Conservation (phyloP, 2,888 invertebrate species). For the Sphaeridia pumilis region DNA sequence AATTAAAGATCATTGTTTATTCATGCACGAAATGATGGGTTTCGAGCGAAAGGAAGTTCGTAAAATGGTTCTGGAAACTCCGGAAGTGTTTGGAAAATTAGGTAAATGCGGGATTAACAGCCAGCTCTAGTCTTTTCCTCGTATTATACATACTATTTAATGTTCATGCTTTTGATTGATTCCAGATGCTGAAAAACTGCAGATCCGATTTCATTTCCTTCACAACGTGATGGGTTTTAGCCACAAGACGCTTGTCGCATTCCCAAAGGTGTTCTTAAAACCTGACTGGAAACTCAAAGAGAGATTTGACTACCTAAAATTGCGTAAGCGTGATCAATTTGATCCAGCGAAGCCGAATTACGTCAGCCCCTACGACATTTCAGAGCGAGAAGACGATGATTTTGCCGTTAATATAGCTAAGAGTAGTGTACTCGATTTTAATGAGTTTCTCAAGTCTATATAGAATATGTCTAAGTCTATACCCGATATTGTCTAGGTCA, state of each 20-base stretch:
- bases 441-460: slow-evolving; percentile 69
- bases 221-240: slow-evolving; percentile 68
- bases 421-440: slow-evolving; percentile 59
- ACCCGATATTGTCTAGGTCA: too few relatives aligned
- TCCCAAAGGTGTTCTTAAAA: slow-evolving; percentile 56
- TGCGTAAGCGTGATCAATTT: slow-evolving; percentile 66
- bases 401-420: slow-evolving; percentile 73
- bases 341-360: slow-evolving; percentile 67
- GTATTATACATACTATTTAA: too few relatives aligned
- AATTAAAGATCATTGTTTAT: slow-evolving; percentile 47
- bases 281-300: slow-evolving; percentile 55
- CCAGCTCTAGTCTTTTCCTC: too few relatives aligned
- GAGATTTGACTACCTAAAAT: slow-evolving; percentile 66
- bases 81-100: too few relatives aligned
- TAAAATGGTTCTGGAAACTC: slow-evolving; percentile 54
- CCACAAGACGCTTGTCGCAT: slow-evolving; percentile 53
- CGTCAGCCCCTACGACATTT: slow-evolving; percentile 57
- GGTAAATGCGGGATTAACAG: too few relatives aligned
- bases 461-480: too few relatives aligned
- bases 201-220: slow-evolving; percentile 64
- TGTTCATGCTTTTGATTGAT: too few relatives aligned
- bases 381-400: slow-evolving; percentile 56
- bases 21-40: slow-evolving; percentile 76
- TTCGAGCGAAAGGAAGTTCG: slow-evolving; percentile 59
- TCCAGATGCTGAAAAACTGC: slow-evolving; percentile 53